Conservation (phyloP, 2,113 vertebrate genomes). For the Pomatostomus ruficeps region DNA sequence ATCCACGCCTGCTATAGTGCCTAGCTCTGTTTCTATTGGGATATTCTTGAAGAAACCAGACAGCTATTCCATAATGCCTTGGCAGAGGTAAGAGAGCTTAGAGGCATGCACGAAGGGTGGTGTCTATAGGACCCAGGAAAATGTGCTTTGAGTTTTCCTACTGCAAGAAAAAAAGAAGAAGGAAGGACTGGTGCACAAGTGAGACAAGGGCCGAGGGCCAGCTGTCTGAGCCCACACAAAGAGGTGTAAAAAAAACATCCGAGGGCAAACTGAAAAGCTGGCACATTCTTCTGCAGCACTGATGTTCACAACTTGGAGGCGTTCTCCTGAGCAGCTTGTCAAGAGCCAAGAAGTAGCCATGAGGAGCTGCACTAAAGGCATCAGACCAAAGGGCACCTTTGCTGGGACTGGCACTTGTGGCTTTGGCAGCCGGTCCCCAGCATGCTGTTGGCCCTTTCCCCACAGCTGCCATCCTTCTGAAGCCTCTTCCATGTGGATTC, state of each 20-base stretch:
- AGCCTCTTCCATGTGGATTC: neutral
- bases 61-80: neutral
- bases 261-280: neutral
- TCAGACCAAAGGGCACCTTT: neutral
- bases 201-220: neutral
- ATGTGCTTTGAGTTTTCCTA: neutral
- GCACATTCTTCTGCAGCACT: neutral
- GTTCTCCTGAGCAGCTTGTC: neutral
- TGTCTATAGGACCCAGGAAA: neutral
- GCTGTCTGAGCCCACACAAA: neutral
- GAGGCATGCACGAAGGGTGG: neutral
- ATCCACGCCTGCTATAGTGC: neutral
- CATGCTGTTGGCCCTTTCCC: rapidly evolving
- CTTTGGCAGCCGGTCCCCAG: neutral
- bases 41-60: neutral
- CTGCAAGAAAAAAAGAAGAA: neutral
- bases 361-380: neutral
- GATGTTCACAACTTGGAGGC: rapidly evolving
- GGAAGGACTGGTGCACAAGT: neutral
- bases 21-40: neutral
- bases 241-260: neutral
- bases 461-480: rapidly evolving
- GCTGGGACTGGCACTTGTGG: neutral
- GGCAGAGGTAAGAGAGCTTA: neutral
- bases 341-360: neutral